Evolutionary conservation across 2,113 vertebrate species (phyloP), one percentile per base, ranked within the genome.

Genomic region (Passer montanus): DNA sequence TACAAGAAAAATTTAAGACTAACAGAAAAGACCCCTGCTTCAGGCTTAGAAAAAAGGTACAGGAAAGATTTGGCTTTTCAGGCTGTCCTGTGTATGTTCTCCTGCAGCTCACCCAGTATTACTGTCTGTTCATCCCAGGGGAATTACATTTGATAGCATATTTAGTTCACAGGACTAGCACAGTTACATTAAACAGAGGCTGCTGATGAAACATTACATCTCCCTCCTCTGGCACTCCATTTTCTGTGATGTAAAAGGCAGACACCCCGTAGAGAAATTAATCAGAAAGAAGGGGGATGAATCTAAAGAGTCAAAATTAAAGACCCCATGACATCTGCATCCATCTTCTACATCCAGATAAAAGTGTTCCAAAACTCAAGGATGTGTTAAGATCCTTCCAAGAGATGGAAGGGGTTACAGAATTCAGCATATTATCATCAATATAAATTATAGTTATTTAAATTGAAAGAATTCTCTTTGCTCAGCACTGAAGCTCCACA

Each of bases 201-300:
- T 93, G 77, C 90, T 96, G 95, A 95, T 95, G 96, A 92, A 96
- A 89, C 90, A 96, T 92, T 96, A 92, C 52, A 56, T 84, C 80
- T 96, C 64, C 63, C 86, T 93, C 93, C 88, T 89, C 41, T 0
- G 4, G 95, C 94, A 97, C 77, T 95, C 88, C 41, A 94, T 95
- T 93, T 96, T 44, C 94, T 15, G 5, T 53, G 60, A 94, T 93
- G 77, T 79, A 92, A 94, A 94, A 97, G 49, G 83, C 93, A 95
- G 95, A 95, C 95, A 96, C 93, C 96, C 96, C 83, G 96, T 82
- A 93, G 95, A 94, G 95, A 96, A 96, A 96, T 96, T 96, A 96
- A 96, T 96, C 96, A 96, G 94, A 93, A 96, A 93, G 87, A 89
- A 78, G 85, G 69, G 82, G 80, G 94, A 94, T 87, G 89, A 96